Conservation (phyloP, 2,888 invertebrate genomes). For the Drosophila borborema region DNA sequence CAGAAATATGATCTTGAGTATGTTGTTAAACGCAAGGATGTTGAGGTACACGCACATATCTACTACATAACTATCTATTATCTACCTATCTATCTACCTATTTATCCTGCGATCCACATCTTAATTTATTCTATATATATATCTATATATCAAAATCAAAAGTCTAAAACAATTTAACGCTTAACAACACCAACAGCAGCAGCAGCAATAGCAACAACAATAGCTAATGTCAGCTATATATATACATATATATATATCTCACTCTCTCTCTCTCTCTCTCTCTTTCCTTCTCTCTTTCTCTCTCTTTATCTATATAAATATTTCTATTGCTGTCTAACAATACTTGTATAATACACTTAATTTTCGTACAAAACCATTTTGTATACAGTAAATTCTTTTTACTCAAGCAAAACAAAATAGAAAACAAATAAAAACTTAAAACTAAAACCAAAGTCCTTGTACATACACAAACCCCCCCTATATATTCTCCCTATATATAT, state of each 20-base stretch:
- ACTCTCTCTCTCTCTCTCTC: conserved; percentile 25
- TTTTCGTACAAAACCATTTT: conserved; percentile 38
- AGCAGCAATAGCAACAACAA: conserved; percentile 35
- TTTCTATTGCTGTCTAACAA: conserved; percentile 47
- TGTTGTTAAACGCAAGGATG: conserved; percentile 99
- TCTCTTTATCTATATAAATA: conserved; percentile 23
- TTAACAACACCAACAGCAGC: conserved; percentile 51
- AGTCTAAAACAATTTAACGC: conserved; percentile 55
- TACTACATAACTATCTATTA: conserved; percentile 53
- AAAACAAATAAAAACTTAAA: conserved; percentile 3
- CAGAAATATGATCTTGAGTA: conserved; percentile 99
- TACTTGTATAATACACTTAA: conserved; percentile 66
- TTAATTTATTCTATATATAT: conserved; percentile 24
- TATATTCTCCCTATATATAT: conserved; percentile 10
- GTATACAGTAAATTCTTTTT: conserved; percentile 20
- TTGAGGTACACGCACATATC: conserved; percentile 91
- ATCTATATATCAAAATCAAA: conserved; percentile 65
- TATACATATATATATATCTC: conserved; percentile 18
- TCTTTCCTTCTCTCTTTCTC: conserved; percentile 29
- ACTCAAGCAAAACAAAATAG: conserved; percentile 16
- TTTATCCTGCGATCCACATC: conserved; percentile 20
- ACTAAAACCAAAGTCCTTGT: conserved; percentile 38
- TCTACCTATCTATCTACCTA: conserved; percentile 15
- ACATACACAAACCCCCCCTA: conserved; percentile 38
- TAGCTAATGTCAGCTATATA: conserved; percentile 50